Percentiles rank a stretch among this genome's conserved stretches.
Conservation (phyloP, 2,888 invertebrate genomes). For the Latheticus oryzae region DNA sequence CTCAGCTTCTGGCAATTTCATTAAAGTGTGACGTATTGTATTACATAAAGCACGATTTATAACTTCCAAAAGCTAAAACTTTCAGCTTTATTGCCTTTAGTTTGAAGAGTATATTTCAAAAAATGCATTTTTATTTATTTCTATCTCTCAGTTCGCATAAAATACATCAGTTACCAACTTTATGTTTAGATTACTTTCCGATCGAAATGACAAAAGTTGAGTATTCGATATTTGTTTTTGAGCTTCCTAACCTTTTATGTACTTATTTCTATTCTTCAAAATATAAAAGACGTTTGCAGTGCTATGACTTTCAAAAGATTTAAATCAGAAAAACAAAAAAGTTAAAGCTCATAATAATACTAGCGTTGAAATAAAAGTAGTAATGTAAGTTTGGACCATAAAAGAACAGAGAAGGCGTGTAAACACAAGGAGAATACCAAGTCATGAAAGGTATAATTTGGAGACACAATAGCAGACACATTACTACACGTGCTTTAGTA, state of each 20-base stretch:
- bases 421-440: no score
- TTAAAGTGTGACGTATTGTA: constrained; percentile 36
- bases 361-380: no score
- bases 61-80: no score
- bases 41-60: constrained; percentile 25
- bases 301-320: no score
- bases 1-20: constrained; percentile 32
- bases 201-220: constrained; percentile 29
- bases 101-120: constrained; percentile 21
- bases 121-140: constrained; percentile 51
- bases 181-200: constrained; percentile 52
- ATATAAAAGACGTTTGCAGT: no score
- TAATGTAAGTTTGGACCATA: no score
- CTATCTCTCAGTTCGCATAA: constrained; percentile 49
- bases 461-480: constrained; percentile 46
- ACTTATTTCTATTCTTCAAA: constrained; percentile 7
- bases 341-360: constrained; percentile 2
- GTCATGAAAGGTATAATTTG: constrained; percentile 15
- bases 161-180: constrained; percentile 51
- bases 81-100: no score
- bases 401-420: no score
- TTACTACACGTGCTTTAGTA: constrained; percentile 49
- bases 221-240: constrained; percentile 18
- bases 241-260: constrained; percentile 13
- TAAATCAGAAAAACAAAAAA: not conserved